Evolutionary conservation across 2,113 vertebrate genomes (phyloP).

Genomic region (Amazona guildingii): DNA sequence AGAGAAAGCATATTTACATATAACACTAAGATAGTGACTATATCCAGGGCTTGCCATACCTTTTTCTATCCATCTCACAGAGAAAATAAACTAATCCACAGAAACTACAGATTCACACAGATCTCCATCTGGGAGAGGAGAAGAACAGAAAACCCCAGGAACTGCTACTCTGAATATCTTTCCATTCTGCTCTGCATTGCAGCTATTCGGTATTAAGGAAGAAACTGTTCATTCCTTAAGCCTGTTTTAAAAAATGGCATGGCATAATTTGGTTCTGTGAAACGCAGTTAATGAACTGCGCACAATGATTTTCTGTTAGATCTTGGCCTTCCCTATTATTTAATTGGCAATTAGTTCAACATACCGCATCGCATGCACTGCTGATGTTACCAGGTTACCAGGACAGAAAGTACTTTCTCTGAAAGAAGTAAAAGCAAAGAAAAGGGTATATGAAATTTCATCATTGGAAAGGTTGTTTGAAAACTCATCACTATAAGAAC

Average conservation of each 20-base stretch:
- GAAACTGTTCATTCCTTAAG: conserved; percentile 4
- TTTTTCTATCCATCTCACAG: neutral
- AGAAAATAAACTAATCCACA: neutral
- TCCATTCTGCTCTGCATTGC: neutral
- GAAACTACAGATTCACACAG: neutral
- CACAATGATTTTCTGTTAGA: conserved; percentile 51
- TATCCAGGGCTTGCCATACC: neutral
- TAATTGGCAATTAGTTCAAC: conserved; percentile 60
- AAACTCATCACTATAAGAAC: neutral
- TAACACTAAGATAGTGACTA: neutral
- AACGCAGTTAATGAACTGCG: conserved; percentile 50
- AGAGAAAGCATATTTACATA: neutral
- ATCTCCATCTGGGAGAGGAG: accelerated
- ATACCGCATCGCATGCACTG: neutral
- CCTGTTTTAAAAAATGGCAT: neutral
- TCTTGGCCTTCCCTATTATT: conserved; percentile 15
- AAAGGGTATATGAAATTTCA: conserved; percentile 32
- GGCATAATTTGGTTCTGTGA: neutral
- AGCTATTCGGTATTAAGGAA: neutral
- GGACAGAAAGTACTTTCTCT: conserved; percentile 15
- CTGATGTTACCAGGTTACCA: conserved; percentile 19
- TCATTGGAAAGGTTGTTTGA: neutral
- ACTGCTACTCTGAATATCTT: neutral
- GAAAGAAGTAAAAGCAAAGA: neutral
- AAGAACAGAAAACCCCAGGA: neutral